A percentile compares a stretch with the other conserved stretches of the same genome.
phyloP scores from a whole-genome alignment of 2,113 vertebrate genomes.

The Narcine bancroftii region DNA sequence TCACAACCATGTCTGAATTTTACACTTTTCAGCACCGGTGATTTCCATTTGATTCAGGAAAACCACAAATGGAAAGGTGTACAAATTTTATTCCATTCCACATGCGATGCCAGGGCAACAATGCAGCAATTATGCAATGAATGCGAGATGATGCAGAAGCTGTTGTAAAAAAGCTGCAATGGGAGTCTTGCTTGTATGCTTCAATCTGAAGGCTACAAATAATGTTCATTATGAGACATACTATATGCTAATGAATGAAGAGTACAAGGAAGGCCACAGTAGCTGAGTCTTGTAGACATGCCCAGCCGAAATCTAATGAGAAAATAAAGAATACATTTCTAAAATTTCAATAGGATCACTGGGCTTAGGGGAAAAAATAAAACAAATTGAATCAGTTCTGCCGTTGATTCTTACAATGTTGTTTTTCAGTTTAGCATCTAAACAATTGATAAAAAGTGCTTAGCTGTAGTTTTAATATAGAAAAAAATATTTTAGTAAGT shows the following conservation, averaged over 20 bases:
- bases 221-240: neutral
- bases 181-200: neutral
- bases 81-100: neutral
- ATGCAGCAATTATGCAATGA: neutral
- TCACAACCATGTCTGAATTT: slow-evolving; percentile 9
- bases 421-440: neutral
- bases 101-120: neutral
- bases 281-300: neutral
- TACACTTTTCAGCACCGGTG: neutral
- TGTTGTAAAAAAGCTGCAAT: neutral
- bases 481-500: neutral
- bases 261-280: neutral
- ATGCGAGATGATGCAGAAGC: neutral
- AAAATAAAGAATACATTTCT: neutral
- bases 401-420: neutral
- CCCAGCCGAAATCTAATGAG: neutral
- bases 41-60: slow-evolving; percentile 20
- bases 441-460: neutral
- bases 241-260: neutral
- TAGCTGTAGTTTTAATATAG: neutral
- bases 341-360: neutral
- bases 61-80: neutral
- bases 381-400: neutral
- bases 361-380: neutral
- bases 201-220: neutral